Base-by-base conservation (phyloP, 64 coral and sea anemone species). In the Dendronephthya gigantea region DNA sequence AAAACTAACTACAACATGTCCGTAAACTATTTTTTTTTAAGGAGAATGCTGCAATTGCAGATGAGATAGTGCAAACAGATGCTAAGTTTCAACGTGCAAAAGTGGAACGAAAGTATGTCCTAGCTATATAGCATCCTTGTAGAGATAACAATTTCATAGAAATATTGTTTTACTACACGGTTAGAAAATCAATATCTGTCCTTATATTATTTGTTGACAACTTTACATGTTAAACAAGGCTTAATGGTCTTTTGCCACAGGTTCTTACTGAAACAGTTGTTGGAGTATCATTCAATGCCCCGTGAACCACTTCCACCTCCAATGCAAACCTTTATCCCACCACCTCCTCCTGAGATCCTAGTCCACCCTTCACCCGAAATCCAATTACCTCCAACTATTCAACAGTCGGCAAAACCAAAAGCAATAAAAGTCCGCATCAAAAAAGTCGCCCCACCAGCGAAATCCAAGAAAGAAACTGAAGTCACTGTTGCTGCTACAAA, bases 71-170 rank as follows among this genome's bases (percentile, higher is more conserved):
- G 37, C 4, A 33, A 79, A 79, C 72, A 36, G 72, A 79, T 79
- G 72, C 72, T 11, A 79, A 79, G 72, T 79, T 79, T 39, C 72
- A 79, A 79, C 72, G 72, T 79, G 31, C 32, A 36, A 79, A 79
- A 33, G 72, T 39, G 13, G 72, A 79, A 33, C 72, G 72, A 29
- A 79, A 79, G 72, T 79, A 79, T 12, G 72, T 27, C 25, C 1
- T 19, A n/a, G n/a, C n/a, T n/a, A n/a, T n/a, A n/a, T n/a, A n/a
- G n/a, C n/a, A n/a, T n/a, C n/a, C n/a, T n/a, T n/a, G n/a, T n/a
- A n/a, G n/a, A n/a, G n/a, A n/a, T n/a, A n/a, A n/a, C n/a, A n/a
- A n/a, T n/a, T n/a, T n/a, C n/a, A n/a, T n/a, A n/a, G n/a, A n/a
- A n/a, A n/a, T n/a, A n/a, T n/a, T n/a, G n/a, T n/a, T n/a, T n/a